Conservation (phyloP, 1,140 invertebrate species). For the Caenorhabditis briggsae region DNA sequence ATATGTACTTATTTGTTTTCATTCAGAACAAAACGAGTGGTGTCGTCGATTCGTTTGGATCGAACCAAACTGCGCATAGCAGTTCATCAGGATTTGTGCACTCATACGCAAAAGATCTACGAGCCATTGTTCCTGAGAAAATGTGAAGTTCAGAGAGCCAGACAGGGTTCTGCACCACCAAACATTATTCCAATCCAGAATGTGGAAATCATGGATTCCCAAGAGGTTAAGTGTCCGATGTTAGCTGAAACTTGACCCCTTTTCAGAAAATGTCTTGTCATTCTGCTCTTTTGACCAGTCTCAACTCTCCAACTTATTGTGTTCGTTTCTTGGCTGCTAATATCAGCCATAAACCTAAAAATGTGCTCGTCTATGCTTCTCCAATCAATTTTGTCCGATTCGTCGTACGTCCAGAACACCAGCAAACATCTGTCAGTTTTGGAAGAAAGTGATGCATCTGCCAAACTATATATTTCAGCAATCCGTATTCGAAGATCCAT, state of each 20-base stretch:
- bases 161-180: conserved; percentile 11
- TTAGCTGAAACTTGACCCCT: background rate
- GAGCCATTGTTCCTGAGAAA: conserved; percentile 39
- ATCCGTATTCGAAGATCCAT: conserved; percentile 41
- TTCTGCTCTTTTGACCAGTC: conserved; percentile 11
- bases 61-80: conserved; percentile 29
- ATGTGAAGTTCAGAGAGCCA: background rate
- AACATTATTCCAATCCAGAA: conserved; percentile 22
- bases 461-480: background rate
- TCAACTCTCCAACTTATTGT: conserved; percentile 26
- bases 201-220: background rate
- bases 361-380: conserved; percentile 5
- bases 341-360: conserved; percentile 7
- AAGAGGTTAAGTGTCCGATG: background rate
- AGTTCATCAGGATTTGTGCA: conserved; percentile 32
- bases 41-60: background rate
- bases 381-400: conserved; percentile 13
- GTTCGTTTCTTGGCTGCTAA: conserved; percentile 16
- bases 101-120: background rate
- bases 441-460: background rate
- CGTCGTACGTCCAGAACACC: conserved; percentile 7
- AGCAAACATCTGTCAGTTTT: background rate
- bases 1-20: background rate
- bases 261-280: conserved; percentile 35
- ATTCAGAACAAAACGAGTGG: background rate